Evolutionary conservation across 2,797 vertebrate species (phyloP).

Genomic region (Pangasius mekongensis): DNA sequence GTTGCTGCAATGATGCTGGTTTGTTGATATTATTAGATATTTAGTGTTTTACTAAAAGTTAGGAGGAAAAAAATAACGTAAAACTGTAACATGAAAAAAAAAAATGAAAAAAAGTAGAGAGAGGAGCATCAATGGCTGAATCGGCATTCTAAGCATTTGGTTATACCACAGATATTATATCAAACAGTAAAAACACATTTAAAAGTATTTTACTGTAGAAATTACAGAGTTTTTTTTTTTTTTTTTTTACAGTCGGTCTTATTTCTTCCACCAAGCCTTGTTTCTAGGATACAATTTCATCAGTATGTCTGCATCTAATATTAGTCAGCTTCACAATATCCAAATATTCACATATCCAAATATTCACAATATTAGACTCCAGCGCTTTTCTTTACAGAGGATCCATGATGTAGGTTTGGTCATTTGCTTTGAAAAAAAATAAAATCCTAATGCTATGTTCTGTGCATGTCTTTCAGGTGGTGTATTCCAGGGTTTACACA

Average conservation of each 20-base stretch:
- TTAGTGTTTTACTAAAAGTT: background rate
- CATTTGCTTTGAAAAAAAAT: background rate
- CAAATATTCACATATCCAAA: background rate
- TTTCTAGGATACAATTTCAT: background rate
- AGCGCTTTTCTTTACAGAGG: background rate
- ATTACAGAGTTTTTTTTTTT: background rate
- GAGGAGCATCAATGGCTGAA: background rate
- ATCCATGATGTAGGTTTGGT: background rate
- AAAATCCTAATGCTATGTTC: slow-evolving; percentile 10
- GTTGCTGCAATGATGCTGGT: no score
- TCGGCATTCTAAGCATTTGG: background rate
- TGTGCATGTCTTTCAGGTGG: slow-evolving; percentile 15
- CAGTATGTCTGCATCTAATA: background rate
- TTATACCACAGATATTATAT: no score
- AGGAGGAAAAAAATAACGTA: background rate
- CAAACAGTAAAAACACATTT: background rate
- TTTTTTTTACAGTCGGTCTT: background rate
- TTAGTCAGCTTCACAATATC: background rate
- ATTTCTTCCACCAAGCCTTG: background rate
- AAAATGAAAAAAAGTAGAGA: background rate
- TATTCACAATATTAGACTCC: background rate
- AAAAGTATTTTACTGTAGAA: background rate
- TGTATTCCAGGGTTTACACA: slow-evolving; percentile 36
- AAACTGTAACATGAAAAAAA: background rate
- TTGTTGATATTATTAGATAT: background rate